Evolutionary conservation across 30 jellyfish, hydroid and myxozoan genomes (phyloP).

Genomic region (Nemopilema nomurai): DNA sequence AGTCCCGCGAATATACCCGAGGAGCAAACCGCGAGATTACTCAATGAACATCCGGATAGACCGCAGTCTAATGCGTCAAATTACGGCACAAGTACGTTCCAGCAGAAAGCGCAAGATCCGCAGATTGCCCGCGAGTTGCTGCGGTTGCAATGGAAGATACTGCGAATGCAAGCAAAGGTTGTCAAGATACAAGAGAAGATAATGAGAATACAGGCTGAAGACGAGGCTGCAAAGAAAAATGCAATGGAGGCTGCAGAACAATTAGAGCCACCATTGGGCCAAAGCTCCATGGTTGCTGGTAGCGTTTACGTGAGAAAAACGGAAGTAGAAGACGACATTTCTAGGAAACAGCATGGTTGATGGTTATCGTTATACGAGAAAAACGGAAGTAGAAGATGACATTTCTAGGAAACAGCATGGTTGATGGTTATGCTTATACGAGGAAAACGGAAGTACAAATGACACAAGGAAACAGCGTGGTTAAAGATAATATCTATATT

Average conservation of each 20-base stretch:
- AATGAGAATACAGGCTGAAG: constrained; percentile 71
- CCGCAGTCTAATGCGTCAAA: constrained; percentile 50
- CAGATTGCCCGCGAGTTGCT: constrained; percentile 90
- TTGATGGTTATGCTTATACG: neutral
- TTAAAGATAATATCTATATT: neutral
- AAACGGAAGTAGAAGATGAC: neutral
- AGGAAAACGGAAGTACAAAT: neutral
- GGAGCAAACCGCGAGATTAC: neutral
- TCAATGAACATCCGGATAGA: neutral
- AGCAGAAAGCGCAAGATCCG: constrained; percentile 79
- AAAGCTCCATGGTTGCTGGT: constrained; percentile 68
- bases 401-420: constrained; percentile 36
- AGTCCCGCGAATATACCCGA: neutral
- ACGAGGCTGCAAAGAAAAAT: constrained; percentile 56
- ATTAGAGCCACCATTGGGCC: constrained; percentile 75
- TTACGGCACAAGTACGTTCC: constrained; percentile 59
- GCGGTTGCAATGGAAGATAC: constrained; percentile 89
- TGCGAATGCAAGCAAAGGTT: constrained; percentile 96
- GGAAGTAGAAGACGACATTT: neutral
- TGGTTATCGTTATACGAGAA: neutral
- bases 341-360: constrained; percentile 43
- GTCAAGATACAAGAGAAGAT: constrained; percentile 93
- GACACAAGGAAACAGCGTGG: constrained; percentile 33
- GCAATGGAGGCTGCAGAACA: constrained; percentile 47
- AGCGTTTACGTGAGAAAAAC: constrained; percentile 12